Conservation (phyloP, 37 sponge, comb jelly and placozoan genomes). For the Tethya wilhelma region DNA sequence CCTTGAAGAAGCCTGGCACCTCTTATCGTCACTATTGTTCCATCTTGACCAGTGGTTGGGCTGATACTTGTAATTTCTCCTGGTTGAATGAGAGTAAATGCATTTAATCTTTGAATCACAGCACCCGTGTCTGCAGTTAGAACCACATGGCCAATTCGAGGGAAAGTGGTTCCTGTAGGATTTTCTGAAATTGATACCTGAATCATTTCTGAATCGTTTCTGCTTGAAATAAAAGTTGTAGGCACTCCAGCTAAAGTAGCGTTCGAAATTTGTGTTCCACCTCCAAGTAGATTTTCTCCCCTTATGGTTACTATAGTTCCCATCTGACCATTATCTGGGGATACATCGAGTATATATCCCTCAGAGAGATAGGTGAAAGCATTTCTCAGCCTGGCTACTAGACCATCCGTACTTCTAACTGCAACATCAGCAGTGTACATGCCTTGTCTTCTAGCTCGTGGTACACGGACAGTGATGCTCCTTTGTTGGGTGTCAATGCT, state of each 20-base stretch:
- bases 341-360: constrained; percentile 38
- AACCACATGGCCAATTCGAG: not conserved
- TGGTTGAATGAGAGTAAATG: constrained; percentile 35
- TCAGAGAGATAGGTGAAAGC: constrained; percentile 76
- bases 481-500: not conserved
- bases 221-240: constrained; percentile 27
- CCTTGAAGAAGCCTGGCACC: constrained; percentile 69
- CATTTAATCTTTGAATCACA: constrained; percentile 8
- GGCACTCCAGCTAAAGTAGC: constrained; percentile 45
- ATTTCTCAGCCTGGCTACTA: constrained; percentile 35
- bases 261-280: constrained; percentile 33
- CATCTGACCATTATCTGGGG: constrained; percentile 60
- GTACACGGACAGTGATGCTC: constrained; percentile 35
- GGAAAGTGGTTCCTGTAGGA: not conserved
- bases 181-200: not conserved
- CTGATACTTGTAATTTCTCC: constrained; percentile 40
- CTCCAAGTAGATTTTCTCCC: constrained; percentile 70
- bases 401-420: constrained; percentile 23
- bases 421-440: constrained; percentile 60
- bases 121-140: constrained; percentile 63
- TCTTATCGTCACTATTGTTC: constrained; percentile 64
- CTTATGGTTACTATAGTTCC: constrained; percentile 56
- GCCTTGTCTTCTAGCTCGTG: constrained; percentile 46
- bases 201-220: not conserved
- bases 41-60: constrained; percentile 57